Evolutionary conservation across 2,113 vertebrate species (phyloP).

Genomic region (Anolis sagrei): DNA sequence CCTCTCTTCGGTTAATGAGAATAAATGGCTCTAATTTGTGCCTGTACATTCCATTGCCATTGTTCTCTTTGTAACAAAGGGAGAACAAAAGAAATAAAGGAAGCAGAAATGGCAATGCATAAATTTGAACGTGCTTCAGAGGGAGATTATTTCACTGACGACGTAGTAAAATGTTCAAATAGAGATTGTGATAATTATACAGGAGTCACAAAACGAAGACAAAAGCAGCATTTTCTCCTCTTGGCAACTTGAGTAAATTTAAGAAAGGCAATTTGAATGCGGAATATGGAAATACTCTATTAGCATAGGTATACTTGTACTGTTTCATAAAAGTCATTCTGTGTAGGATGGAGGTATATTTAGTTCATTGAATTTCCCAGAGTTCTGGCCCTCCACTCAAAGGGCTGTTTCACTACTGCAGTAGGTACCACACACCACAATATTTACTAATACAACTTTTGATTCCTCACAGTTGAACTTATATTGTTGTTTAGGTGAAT

Average conservation of each 20-base stretch:
- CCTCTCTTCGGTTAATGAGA: slow-evolving; percentile 64
- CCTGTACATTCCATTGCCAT: slow-evolving; percentile 55
- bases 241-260: slow-evolving; percentile 22
- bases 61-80: slow-evolving; percentile 63
- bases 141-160: slow-evolving; percentile 54
- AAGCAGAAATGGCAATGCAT: slow-evolving; percentile 52
- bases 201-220: slow-evolving; percentile 58
- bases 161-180: slow-evolving; percentile 63
- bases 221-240: slow-evolving; percentile 58
- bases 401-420: neutral
- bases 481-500: too few species aligned
- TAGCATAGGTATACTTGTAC: neutral
- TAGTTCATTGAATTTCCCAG: neutral
- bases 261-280: neutral
- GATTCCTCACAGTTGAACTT: neutral
- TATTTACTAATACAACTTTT: neutral
- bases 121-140: slow-evolving; percentile 57
- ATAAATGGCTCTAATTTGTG: slow-evolving; percentile 71
- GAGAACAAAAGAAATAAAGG: slow-evolving; percentile 65
- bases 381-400: neutral
- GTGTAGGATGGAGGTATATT: too few species aligned
- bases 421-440: neutral
- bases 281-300: neutral
- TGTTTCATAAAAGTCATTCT: neutral
- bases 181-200: slow-evolving; percentile 61